phyloP scores from a whole-genome alignment of 2,888 invertebrate genomes.

The Ochropacha duplaris region DNA sequence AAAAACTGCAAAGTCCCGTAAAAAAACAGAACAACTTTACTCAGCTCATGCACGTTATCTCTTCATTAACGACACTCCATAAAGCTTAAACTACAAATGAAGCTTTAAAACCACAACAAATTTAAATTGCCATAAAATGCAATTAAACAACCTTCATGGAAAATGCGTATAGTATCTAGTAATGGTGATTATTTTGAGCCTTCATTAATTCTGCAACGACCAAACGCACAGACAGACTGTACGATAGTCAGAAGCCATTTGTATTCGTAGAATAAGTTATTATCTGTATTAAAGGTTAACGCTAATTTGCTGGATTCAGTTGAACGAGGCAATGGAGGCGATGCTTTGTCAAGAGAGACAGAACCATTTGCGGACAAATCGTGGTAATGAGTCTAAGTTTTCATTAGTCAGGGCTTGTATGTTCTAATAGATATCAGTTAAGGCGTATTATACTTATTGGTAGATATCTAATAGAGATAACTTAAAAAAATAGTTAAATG shows the following conservation, averaged over 20 bases:
- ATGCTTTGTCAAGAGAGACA: conserved; percentile 22
- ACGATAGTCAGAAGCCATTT: background rate
- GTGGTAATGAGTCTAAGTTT: background rate
- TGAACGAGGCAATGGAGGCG: conserved; percentile 4
- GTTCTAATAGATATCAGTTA: conserved; percentile 10
- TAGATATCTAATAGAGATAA: too few species aligned
- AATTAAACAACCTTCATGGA: background rate
- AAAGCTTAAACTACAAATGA: background rate
- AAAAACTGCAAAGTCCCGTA: background rate
- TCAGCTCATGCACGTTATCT: background rate
- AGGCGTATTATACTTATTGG: too few species aligned
- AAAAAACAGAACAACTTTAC: background rate
- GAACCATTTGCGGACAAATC: conserved; percentile 14
- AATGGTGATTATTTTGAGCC: background rate
- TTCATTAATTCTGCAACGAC: background rate
- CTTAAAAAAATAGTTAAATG: too few species aligned
- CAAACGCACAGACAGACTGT: background rate
- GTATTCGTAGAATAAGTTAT: conserved; percentile 11
- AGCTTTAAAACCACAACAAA: background rate
- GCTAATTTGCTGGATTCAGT: conserved; percentile 1
- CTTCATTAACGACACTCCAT: background rate
- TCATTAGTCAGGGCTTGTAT: conserved; percentile 3
- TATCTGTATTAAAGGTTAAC: conserved; percentile 13
- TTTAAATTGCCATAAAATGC: background rate
- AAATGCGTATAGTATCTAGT: background rate